These are phyloP conservation scores for Protobothrops flavoviridis DNA, from an alignment of 2,113 vertebrate species.

Conservation along the genomic window DNA sequence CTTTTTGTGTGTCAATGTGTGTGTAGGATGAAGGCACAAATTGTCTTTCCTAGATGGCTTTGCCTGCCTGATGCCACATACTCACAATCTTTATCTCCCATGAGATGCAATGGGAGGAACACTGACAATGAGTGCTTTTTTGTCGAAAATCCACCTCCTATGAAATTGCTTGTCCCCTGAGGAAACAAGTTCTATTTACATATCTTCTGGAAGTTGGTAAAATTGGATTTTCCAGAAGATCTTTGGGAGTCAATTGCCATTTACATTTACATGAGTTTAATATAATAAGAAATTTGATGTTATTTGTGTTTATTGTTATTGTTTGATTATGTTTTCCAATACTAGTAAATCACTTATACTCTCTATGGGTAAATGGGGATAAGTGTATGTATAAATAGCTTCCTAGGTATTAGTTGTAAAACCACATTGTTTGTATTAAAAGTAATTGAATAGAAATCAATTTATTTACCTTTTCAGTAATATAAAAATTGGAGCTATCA, in stretches of 20 bases:
- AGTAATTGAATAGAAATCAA: background rate
- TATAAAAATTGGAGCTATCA: conserved; percentile 93
- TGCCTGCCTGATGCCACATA: too few species aligned
- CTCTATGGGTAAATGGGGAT: background rate
- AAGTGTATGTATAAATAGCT: background rate
- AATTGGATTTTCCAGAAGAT: background rate
- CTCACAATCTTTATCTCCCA: too few species aligned
- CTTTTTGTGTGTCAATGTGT: background rate
- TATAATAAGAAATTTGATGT: background rate
- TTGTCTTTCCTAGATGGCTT: background rate
- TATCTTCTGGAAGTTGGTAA: background rate
- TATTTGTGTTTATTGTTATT: background rate
- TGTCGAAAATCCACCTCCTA: too few species aligned
- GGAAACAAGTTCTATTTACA: too few species aligned
- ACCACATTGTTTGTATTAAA: background rate
- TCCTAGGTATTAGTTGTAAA: conserved; percentile 14
- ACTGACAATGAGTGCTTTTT: too few species aligned
- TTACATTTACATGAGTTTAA: background rate
- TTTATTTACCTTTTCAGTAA: conserved; percentile 91
- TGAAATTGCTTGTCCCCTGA: too few species aligned
- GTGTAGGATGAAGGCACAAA: background rate
- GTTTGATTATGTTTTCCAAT: background rate
- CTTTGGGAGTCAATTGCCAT: background rate
- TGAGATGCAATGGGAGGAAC: too few species aligned
- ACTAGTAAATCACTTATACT: background rate